phyloP scores from a whole-genome alignment of 1,140 invertebrate species.

The Drosophila pseudoobscura region DNA sequence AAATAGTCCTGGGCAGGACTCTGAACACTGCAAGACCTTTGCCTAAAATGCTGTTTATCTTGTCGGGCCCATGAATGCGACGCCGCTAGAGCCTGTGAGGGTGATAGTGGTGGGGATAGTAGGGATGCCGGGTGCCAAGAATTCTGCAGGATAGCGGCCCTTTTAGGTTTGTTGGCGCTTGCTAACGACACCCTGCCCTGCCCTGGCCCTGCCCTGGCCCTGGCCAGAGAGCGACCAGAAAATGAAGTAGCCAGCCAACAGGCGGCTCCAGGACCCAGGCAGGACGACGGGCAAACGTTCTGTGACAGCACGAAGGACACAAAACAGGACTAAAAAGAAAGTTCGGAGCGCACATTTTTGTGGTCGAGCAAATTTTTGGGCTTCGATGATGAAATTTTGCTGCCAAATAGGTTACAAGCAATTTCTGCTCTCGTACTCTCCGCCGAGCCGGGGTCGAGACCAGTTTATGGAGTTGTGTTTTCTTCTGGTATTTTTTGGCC shows the following conservation, averaged over 20 bases:
- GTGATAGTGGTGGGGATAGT: constrained; percentile 2
- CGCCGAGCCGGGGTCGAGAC: constrained; percentile 45
- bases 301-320: constrained; percentile 41
- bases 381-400: constrained; percentile 80
- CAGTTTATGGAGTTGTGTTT: constrained; percentile 72
- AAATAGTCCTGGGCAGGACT: constrained; percentile 34
- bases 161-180: constrained; percentile 38
- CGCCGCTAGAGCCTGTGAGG: constrained; percentile 13
- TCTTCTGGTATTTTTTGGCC: constrained; percentile 61
- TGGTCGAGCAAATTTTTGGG: constrained; percentile 79
- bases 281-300: constrained; percentile 46
- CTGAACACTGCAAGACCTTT: constrained; percentile 57
- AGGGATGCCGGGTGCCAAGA: constrained; percentile 60
- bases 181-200: constrained; percentile 27
- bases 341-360: constrained; percentile 76
- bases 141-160: constrained; percentile 7
- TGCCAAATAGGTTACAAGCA: constrained; percentile 80
- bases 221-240: constrained; percentile 60
- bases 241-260: constrained; percentile 70
- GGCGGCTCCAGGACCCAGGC: constrained; percentile 41
- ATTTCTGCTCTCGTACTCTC: constrained; percentile 55
- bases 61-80: constrained; percentile 46
- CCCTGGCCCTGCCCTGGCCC: no score
- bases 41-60: constrained; percentile 78
- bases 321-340: constrained; percentile 61